These are phyloP conservation scores for Chauna torquata DNA, from an alignment of 2,113 vertebrate genomes.

Conservation along the genomic window DNA sequence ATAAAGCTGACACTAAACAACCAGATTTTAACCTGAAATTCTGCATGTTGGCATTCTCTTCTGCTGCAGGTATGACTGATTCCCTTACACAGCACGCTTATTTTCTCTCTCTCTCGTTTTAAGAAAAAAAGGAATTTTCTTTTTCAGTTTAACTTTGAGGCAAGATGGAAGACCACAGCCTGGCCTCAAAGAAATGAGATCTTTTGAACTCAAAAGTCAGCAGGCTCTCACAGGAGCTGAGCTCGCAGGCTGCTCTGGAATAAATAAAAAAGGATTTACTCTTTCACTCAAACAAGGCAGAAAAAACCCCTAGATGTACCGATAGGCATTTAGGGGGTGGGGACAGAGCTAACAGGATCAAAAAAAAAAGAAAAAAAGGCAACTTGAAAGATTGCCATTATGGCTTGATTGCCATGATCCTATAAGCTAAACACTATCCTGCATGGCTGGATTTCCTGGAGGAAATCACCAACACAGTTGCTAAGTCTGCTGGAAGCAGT, in stretches of 20 bases:
- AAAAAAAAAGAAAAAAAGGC: neutral
- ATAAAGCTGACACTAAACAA: neutral
- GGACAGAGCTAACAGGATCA: neutral
- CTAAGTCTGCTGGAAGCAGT: neutral
- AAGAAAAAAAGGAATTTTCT: neutral
- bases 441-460: neutral
- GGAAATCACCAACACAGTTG: neutral
- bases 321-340: neutral
- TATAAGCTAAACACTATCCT: neutral
- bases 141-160: conserved; percentile 36
- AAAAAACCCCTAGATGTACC: neutral
- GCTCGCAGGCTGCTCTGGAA: conserved; percentile 30
- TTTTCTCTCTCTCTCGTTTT: neutral
- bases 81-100: neutral
- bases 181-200: conserved; percentile 38
- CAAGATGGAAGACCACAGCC: conserved; percentile 25
- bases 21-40: neutral
- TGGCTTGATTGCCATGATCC: neutral
- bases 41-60: neutral
- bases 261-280: conserved; percentile 34
- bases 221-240: conserved; percentile 15
- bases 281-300: neutral
- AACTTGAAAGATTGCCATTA: neutral
- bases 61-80: neutral
- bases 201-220: conserved; percentile 50